These are phyloP conservation scores for Aphidius gifuensis DNA, from an alignment of 1,140 invertebrate species.

Conservation along the genomic window DNA sequence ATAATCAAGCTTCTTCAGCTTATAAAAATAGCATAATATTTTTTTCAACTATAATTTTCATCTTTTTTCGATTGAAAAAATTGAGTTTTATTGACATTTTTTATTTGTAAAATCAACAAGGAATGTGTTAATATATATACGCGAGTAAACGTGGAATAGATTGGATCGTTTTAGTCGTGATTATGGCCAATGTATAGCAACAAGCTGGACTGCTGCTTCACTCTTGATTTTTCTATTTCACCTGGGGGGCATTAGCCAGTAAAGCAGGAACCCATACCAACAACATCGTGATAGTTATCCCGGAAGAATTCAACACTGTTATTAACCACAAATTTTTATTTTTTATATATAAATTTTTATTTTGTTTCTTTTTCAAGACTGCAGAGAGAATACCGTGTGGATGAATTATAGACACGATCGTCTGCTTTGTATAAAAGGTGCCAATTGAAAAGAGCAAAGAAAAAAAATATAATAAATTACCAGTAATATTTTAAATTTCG, in stretches of 20 bases:
- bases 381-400: constrained; percentile 1
- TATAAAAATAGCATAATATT: too few species aligned
- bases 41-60: too few species aligned
- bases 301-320: constrained; percentile 28
- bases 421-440: neutral
- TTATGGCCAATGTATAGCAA: constrained; percentile 19
- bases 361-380: neutral
- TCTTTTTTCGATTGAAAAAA: too few species aligned
- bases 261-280: neutral
- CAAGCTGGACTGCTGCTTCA: neutral
- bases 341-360: neutral
- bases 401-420: constrained; percentile 10
- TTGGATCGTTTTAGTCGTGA: constrained; percentile 23
- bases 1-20: too few species aligned
- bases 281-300: constrained; percentile 22
- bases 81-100: neutral
- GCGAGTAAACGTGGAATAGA: constrained; percentile 12
- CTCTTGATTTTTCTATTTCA: neutral
- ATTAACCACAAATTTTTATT: constrained; percentile 29
- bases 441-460: neutral
- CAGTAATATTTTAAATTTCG: neutral
- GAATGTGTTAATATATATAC: neutral
- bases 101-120: constrained; percentile 2
- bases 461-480: too few species aligned
- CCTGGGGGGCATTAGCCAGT: neutral